Percentiles rank a stretch among this genome's conserved stretches.
Conservation (phyloP, 1,140 invertebrate species). For the Camponotus floridanus region DNA sequence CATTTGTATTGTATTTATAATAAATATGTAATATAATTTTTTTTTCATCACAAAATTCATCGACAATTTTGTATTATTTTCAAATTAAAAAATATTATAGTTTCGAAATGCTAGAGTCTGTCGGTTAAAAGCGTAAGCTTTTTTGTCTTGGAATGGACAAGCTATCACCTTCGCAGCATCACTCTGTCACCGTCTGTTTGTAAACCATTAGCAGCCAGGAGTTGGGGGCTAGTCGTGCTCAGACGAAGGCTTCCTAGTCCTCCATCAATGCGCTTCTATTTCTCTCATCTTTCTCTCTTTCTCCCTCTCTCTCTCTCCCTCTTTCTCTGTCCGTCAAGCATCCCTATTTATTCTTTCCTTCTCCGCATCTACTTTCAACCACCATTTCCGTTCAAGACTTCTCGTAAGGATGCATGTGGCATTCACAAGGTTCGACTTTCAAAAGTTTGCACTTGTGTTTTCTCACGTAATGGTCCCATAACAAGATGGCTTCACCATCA, state of each 20-base stretch:
- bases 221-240: constrained; percentile 40
- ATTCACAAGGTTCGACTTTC: constrained; percentile 8
- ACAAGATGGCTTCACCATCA: neutral
- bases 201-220: constrained; percentile 70
- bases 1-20: neutral
- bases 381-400: constrained; percentile 23
- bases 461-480: neutral
- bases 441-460: constrained; percentile 8
- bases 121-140: neutral
- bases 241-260: constrained; percentile 36
- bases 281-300: neutral
- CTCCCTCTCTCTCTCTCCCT: neutral
- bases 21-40: neutral
- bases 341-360: constrained; percentile 26
- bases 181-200: constrained; percentile 66
- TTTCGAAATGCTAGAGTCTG: neutral
- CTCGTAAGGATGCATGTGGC: constrained; percentile 10
- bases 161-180: constrained; percentile 34
- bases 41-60: neutral
- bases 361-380: constrained; percentile 41
- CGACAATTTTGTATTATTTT: neutral
- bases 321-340: constrained; percentile 3
- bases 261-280: constrained; percentile 33
- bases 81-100: neutral
- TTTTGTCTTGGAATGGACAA: constrained; percentile 13